phyloP scores from a whole-genome alignment of 2,797 vertebrate genomes.

The Fundulus diaphanus region DNA sequence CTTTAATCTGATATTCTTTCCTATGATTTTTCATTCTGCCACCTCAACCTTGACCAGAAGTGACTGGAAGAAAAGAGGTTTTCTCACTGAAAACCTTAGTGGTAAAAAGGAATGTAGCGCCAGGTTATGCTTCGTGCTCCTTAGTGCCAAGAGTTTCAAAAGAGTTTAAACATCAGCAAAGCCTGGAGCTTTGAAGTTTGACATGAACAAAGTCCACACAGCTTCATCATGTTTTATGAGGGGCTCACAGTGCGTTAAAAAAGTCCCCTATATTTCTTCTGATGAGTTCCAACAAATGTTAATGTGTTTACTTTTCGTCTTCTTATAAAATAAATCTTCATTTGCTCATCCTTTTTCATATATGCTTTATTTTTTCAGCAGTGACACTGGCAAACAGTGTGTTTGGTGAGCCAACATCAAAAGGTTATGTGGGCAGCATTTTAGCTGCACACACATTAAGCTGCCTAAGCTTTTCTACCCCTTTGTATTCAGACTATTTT shows the following conservation, averaged over 20 bases:
- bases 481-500: slow-evolving; percentile 20
- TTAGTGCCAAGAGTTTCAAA: slow-evolving; percentile 23
- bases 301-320: slow-evolving; percentile 13
- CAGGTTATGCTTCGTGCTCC: not conserved
- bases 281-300: slow-evolving; percentile 18
- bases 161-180: slow-evolving; percentile 8
- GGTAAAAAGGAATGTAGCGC: not conserved
- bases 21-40: not conserved
- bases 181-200: slow-evolving; percentile 22
- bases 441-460: slow-evolving; percentile 65
- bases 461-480: slow-evolving; percentile 42
- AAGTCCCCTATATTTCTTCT: slow-evolving; percentile 18
- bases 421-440: slow-evolving; percentile 52
- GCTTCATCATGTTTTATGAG: slow-evolving; percentile 18
- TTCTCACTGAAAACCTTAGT: not conserved
- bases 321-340: slow-evolving; percentile 16
- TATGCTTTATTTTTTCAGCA: slow-evolving; percentile 13
- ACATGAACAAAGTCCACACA: slow-evolving; percentile 13
- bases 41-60: not conserved
- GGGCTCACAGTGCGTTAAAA: slow-evolving; percentile 34
- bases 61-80: not conserved
- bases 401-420: slow-evolving; percentile 64
- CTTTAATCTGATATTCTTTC: not conserved
- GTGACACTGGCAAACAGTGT: slow-evolving; percentile 34
- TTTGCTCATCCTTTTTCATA: slow-evolving; percentile 18